Evolutionary conservation across 2,797 vertebrate species (phyloP), one percentile per base, ranked within the genome.

Genomic region (Salmo trutta): DNA sequence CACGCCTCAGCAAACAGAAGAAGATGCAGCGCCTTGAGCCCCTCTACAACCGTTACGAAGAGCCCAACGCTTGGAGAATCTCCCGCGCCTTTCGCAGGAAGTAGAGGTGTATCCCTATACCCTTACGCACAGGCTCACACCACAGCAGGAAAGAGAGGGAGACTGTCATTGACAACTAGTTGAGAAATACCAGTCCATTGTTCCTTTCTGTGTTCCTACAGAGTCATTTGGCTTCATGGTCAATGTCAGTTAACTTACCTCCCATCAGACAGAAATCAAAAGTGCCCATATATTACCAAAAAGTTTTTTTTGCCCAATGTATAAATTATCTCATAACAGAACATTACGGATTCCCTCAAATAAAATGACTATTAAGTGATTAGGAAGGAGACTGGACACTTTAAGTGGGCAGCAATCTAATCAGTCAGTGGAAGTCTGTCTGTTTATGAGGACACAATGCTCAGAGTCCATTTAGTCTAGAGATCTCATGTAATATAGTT

Each of bases 41-140:
- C 0, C 90, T 99, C 1, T 99, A 99, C 93, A 99, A 99, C 80
- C 97, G 97, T 64, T 99, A 99, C 0, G 98, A 99, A 82, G 98
- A 99, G 75, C 98, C 98, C 82, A 99, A 99, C 0, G 98, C 98
- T 1, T 99, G 98, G 98, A 94, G 98, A 78, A 99, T 99, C 83
- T 99, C 98, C 0, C 94, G 98, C 0, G 98, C 98, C 0, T n/a
- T 59, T 4, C 19, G 19, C 15, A 16, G 53, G 53, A 56, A 16
- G 53, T 54, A 19, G n/a, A 8, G 21, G 59, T 62, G n/a, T 21
- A 24, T 62, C 59, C 2, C 59, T 2, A 10, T 21, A 21, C n/a
- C 59, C 21, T 62, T 62, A 21, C n/a, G 3, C n/a, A 21, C 59
- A 12, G 59, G 10, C 41, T 21, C n/a, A 24, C 16, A 62, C 59